These are phyloP conservation scores for Bombylius major DNA, from an alignment of 2,888 invertebrate species.

Conservation along the genomic window DNA sequence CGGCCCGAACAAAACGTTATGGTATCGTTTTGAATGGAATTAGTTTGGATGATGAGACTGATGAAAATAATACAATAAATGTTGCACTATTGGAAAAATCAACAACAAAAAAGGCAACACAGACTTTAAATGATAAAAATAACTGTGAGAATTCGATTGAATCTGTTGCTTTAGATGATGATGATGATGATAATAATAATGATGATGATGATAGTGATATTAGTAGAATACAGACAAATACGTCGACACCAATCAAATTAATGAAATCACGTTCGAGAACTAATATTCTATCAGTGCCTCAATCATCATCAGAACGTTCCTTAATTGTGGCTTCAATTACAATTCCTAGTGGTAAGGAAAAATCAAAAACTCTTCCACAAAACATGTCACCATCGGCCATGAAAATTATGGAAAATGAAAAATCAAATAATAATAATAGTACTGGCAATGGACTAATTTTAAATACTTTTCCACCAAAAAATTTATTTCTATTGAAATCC, in stretches of 20 bases:
- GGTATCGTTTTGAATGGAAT: constrained; percentile 34
- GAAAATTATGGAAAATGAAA: constrained; percentile 20
- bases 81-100: not conserved
- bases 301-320: constrained; percentile 13
- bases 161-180: constrained; percentile 30
- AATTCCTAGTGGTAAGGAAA: constrained; percentile 30
- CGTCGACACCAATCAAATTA: constrained; percentile 37
- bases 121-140: constrained; percentile 5
- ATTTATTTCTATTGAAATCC: constrained; percentile 34
- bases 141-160: not conserved
- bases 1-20: constrained; percentile 27
- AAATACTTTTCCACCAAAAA: constrained; percentile 36
- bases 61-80: not conserved
- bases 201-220: constrained; percentile 38
- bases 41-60: constrained; percentile 23
- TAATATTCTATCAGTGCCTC: constrained; percentile 44
- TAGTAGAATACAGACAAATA: constrained; percentile 36
- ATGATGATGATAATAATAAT: constrained; percentile 35
- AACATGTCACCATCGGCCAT: constrained; percentile 38
- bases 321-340: constrained; percentile 9
- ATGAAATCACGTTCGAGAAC: constrained; percentile 37
- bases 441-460: constrained; percentile 19
- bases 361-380: constrained; percentile 50
- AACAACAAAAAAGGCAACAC: constrained; percentile 2
- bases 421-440: constrained; percentile 1